Percentiles rank a stretch among this genome's conserved stretches.
Evolutionary conservation across 2,797 vertebrate species (phyloP).

Genomic region (Threskiornis aethiopicus): DNA sequence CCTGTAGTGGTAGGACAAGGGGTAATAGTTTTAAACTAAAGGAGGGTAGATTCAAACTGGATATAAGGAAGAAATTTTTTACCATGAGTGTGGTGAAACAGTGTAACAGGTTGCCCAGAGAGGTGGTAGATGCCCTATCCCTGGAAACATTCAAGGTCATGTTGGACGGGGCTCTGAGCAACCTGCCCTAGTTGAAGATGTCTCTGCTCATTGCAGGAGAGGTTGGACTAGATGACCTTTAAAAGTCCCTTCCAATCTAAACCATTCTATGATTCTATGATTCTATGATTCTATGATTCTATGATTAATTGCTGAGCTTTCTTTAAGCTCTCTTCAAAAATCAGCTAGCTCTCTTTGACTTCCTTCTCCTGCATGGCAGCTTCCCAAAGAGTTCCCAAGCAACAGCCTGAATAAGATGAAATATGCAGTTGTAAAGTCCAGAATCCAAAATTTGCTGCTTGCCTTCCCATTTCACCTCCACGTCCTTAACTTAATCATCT

Average conservation of each 20-base stretch:
- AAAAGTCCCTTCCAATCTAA: neutral
- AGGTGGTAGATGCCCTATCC: neutral
- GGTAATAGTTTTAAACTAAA: neutral
- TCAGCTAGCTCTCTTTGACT: neutral
- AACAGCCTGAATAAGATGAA: neutral
- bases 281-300: neutral
- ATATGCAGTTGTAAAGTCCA: neutral
- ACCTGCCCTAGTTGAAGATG: neutral
- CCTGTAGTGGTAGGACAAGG: rapidly evolving
- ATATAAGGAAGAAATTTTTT: neutral
- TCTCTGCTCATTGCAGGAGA: neutral
- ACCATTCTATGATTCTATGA: neutral
- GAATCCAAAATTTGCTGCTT: neutral
- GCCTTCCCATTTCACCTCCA: neutral
- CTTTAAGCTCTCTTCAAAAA: neutral
- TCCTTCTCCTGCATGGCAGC: neutral
- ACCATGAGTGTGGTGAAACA: neutral
- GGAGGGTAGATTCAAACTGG: neutral
- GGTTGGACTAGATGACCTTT: neutral
- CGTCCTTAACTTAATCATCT: neutral
- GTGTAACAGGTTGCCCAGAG: neutral
- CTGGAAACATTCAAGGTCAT: neutral
- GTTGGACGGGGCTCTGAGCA: neutral
- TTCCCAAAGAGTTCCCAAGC: neutral
- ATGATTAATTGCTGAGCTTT: neutral